Base-by-base conservation (phyloP, 1,140 invertebrate species). In the Octopus sinensis region DNA sequence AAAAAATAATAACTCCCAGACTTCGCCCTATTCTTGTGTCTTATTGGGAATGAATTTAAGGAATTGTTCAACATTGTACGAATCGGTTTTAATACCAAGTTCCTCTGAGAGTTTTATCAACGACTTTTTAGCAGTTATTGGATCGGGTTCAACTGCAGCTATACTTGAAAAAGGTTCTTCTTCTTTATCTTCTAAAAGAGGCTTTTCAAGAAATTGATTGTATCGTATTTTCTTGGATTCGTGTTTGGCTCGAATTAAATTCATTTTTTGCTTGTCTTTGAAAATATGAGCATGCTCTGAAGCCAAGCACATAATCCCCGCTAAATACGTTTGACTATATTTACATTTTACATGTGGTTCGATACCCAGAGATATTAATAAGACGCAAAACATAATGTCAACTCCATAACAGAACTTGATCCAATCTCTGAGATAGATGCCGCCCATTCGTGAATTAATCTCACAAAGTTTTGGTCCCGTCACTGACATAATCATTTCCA, bases 381-480 rank as follows among this genome's bases (percentile, higher is more conserved):
- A 80, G 4, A 85, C 79, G n/a, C 68, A 81, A n/a, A 83, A 68
- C 4, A 87, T 53, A 4, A 87, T 54, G 76, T 87, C 86, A 17
- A 85, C 83, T 1, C 81, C 78, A 68, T 86, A 87, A 51, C 85
- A 79, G 4, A 54, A 52, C 6, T 78, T 79, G 17, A 87, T 85
- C 86, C 86, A 87, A 77, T 87, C 84, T 5, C 85, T 68, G 7
- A 86, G 80, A 79, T 87, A 87, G 54, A 84, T 84, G 5, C 87
- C 87, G 5, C 86, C 86, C 86, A 87, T 87, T 54, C 87, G 76
- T 1, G 83, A 85, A 78, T 87, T 87, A 23, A 87, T 84, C 78
- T 87, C 87, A 6, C 86, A 79, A 12, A 87, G 81, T 78, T 85
- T 86, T 68, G 87, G 87, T 5, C 87, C 87, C 5, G 80, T 80